Evolutionary conservation across 2,888 invertebrate genomes (phyloP).

Genomic region (Ariolimax columbianus): DNA sequence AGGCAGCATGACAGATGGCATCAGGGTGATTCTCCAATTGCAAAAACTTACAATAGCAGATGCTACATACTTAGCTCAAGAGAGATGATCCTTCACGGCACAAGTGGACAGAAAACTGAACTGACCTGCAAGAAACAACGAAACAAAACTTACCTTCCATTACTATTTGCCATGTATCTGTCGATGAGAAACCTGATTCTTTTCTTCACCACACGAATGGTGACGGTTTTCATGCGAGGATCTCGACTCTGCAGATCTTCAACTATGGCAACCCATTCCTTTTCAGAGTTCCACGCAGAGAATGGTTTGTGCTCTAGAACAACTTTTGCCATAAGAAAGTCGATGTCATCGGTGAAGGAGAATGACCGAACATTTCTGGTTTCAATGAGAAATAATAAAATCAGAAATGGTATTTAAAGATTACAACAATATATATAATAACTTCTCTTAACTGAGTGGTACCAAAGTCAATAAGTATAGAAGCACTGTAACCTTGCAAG

Average conservation of each 20-base stretch:
- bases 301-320: conserved; percentile 50
- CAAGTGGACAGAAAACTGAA: too few species aligned
- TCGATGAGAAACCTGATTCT: conserved; percentile 50
- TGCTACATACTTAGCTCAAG: too few species aligned
- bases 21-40: too few species aligned
- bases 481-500: too few species aligned
- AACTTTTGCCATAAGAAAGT: conserved; percentile 49
- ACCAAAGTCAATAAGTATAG: not conserved
- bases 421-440: not conserved
- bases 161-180: conserved; percentile 50
- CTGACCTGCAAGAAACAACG: too few species aligned
- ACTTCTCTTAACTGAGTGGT: not conserved
- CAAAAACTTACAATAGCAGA: too few species aligned
- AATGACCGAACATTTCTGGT: conserved; percentile 47
- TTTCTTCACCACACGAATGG: conserved; percentile 45
- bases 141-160: conserved; percentile 44
- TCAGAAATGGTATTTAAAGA: not conserved
- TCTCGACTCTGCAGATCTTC: conserved; percentile 42
- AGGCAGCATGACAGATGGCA: too few species aligned
- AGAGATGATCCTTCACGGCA: too few species aligned
- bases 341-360: conserved; percentile 51
- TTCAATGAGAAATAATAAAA: not conserved
- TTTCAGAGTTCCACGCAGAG: conserved; percentile 41
- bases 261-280: conserved; percentile 43
- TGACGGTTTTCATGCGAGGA: conserved; percentile 32